Evolutionary conservation across 2,113 vertebrate species (phyloP), one percentile per base, ranked within the genome.

Genomic region (Microcebus ravelobensis): DNA sequence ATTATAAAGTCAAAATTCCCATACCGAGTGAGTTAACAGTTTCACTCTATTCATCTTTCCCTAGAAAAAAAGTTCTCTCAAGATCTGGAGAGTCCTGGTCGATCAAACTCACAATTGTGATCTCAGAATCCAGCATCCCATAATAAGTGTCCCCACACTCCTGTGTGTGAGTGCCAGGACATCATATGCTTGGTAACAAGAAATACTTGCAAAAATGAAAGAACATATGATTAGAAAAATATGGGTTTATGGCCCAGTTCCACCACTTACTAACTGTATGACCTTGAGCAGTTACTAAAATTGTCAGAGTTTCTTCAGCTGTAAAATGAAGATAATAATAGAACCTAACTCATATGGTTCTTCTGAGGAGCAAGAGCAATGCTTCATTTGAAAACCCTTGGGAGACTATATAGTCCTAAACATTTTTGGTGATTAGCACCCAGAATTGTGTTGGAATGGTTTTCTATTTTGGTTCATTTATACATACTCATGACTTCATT

Each of bases 271-370:
- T 76, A 74, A 25, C 86, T 89, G 15, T 34, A 45, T 84, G 71
- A 77, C 77, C 65, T 96, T 92, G 88, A 68, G 36, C 18, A 76
- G 76, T 86, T 88, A 83, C 81, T 91, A 83, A 97, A 90, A 63
- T 79, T 31, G 3, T 52, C 67, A 48, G 7, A 20, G 25, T 61
- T 76, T 82, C 77, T 88, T 91, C 82, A 85, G 6, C 23, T 93
- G 42, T 73, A 36, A 87, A 87, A 34, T 39, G n/a, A 83, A 52
- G 39, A 88, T 86, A 57, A 82, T 15, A 52, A 92, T 29, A 94
- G 77, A 94, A 50, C 3, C 15, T 20, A 73, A 59, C 20, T 70
- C 29, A 36, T 45, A 63, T 1, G 13, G 6, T 48, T 90, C 68
- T 73, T 48, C 89, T 55, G 21, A 42, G 50, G 13, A 95, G 23